Evolutionary conservation across 2,113 vertebrate genomes (phyloP), one percentile per base, ranked within the genome.

Genomic region (Hassar affinis): DNA sequence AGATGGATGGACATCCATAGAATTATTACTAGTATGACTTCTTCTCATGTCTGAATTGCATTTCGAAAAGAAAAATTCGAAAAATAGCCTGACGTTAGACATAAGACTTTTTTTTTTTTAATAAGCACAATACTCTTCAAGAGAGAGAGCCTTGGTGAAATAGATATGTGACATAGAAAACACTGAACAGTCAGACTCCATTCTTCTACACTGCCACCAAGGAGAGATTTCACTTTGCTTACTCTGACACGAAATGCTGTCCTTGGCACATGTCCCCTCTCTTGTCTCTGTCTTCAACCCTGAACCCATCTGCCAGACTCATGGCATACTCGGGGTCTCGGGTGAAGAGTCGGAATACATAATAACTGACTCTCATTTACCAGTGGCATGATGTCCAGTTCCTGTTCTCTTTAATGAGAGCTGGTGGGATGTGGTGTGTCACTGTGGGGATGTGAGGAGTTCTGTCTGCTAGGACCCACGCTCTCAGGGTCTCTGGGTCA

Each of bases 1-100:
- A 87, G 79, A 91, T 91, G 90, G 88, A 82, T 84, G 90, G 90
- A 93, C 90, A 91, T 87, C 68, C 59, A 91, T 84, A 86, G 86
- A 42, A 42, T 42, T 42, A 90, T 93, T 90, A 84, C 66, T 75
- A 82, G 30, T 69, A 78, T 87, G 82, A 86, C 81, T 86, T 89
- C 22, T 74, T 85, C 45, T 81, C 52, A 75, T 71, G 74, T 90
- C 81, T 51, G 54, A 85, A 87, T 81, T 84, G 66, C 86, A 75
- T 74, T 56, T 77, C 76, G 35, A 54, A 30, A 74, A 79, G 22
- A 69, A 66, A 38, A 38, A 10, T 47, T 71, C 22, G 22, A 74
- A 74, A 74, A 85, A 78, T 47, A 82, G 76, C 61, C 51, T 82
- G 82, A 79, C 72, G 38, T 81, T 74, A 71, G 79, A 87, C 86